Evolutionary conservation across 2,888 invertebrate species (phyloP), one percentile per base, ranked within the genome.

Genomic region (Latrodectus elegans): DNA sequence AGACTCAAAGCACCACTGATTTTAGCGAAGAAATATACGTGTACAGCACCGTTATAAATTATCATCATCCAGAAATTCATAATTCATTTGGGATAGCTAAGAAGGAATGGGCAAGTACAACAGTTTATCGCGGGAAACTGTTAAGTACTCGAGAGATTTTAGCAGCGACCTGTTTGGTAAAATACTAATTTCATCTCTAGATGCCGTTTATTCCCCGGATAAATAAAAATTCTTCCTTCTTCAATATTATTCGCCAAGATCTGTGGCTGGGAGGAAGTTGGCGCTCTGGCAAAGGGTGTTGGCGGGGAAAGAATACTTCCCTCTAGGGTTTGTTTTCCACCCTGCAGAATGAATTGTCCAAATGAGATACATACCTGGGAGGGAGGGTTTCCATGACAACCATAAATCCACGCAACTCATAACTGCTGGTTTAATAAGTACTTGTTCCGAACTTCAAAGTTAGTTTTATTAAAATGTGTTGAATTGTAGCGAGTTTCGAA

Each of bases 351-450:
- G 22, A 26, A 60, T 74, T 26, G 74, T 60, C 38, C 60, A 74
- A 74, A 74, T 74, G 74, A 74, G 74, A 14, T 74, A 26, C 60
- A 26, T 55, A 74, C 74, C 74, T 74, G 74, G 26, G 52, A 74
- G 65, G 15, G 55, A 55, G 38, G 53, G 74, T 82, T 74, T 53
- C 26, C 74, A 82, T 82, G 82, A 73, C 67, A 53, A 82, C 82
- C 73, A 68, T 68, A 17, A 78, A 51, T 17, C 65, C 72, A 67
- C 53, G 53, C 74, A 82, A 82, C 74, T 53, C 74, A 82, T 82
- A 74, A 74, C 74, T 38, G 74, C 53, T 67, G 68, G 67, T 82
- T 38, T 38, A 38, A 38, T 38, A 38, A 38, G 38, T 38, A 4
- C 38, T 38, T 38, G 38, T 38, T 38, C 38, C 38, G 38, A 38